These are phyloP conservation scores for Talpa occidentalis DNA, from an alignment of 2,113 vertebrate species.

Conservation along the genomic window DNA sequence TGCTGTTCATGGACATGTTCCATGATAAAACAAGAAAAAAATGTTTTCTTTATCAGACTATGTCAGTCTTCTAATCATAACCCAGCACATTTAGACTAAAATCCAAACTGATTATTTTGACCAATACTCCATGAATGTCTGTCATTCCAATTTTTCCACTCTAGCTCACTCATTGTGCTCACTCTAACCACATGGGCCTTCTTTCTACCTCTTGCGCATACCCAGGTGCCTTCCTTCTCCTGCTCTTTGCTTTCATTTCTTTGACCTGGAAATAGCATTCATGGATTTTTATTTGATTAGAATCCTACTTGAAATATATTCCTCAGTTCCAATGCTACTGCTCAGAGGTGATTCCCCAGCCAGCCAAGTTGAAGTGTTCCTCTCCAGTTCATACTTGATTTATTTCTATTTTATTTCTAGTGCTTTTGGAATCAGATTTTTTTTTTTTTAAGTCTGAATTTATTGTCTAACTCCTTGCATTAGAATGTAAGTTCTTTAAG, in stretches of 20 bases:
- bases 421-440: neutral
- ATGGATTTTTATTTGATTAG: neutral
- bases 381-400: neutral
- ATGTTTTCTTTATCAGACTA: too few relatives aligned
- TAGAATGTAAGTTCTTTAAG: neutral
- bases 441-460: neutral
- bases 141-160: neutral
- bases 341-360: neutral
- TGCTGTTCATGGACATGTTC: too few relatives aligned
- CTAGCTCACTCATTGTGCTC: neutral
- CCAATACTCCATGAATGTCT: neutral
- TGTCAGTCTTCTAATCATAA: neutral
- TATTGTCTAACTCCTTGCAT: neutral
- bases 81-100: neutral
- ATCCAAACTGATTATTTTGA: neutral
- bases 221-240: neutral
- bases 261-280: neutral
- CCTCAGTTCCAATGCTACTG: neutral
- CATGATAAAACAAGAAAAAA: too few relatives aligned
- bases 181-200: neutral
- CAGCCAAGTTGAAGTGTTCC: neutral
- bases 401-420: neutral
- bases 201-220: neutral
- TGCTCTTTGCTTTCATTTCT: neutral
- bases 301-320: neutral